Percentiles rank a stretch among this genome's conserved stretches.
Evolutionary conservation across 1,140 invertebrate genomes (phyloP).

Genomic region (Lordiphosa stackelbergi): DNA sequence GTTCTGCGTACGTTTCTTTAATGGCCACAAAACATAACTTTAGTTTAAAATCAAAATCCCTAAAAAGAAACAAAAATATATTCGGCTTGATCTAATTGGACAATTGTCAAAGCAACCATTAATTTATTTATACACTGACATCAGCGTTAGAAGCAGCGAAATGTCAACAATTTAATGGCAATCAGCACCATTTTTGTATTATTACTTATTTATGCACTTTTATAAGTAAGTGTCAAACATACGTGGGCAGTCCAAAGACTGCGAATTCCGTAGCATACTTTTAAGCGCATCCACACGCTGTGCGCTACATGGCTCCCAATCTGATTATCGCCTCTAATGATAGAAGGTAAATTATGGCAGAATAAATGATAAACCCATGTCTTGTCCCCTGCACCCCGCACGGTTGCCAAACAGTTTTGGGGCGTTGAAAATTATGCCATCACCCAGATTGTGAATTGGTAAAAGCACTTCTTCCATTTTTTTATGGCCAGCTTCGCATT

Average conservation of each 20-base stretch:
- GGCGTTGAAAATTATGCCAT: constrained; percentile 57
- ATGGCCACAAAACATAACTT: neutral
- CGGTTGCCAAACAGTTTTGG: constrained; percentile 27
- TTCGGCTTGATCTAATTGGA: too few species aligned
- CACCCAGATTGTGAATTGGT: constrained; percentile 8
- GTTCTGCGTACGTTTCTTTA: neutral
- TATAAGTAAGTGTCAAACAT: too few species aligned
- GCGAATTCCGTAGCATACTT: constrained; percentile 4
- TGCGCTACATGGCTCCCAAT: constrained; percentile 27
- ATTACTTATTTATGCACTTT: neutral
- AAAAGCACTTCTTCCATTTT: neutral
- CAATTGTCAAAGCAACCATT: too few species aligned
- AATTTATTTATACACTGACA: too few species aligned
- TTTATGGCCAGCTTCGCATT: constrained; percentile 43
- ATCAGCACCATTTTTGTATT: neutral
- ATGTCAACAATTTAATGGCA: constrained; percentile 1
- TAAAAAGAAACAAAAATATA: too few species aligned
- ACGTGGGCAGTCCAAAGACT: too few species aligned
- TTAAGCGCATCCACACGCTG: neutral
- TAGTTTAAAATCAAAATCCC: neutral
- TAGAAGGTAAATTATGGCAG: constrained; percentile 16
- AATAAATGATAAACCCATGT: too few species aligned
- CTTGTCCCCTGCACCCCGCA: too few species aligned
- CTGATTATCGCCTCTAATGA: constrained; percentile 67
- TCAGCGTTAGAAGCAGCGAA: too few species aligned